Conservation (phyloP, 2,888 invertebrate species). For the Coenonympha arcania region DNA sequence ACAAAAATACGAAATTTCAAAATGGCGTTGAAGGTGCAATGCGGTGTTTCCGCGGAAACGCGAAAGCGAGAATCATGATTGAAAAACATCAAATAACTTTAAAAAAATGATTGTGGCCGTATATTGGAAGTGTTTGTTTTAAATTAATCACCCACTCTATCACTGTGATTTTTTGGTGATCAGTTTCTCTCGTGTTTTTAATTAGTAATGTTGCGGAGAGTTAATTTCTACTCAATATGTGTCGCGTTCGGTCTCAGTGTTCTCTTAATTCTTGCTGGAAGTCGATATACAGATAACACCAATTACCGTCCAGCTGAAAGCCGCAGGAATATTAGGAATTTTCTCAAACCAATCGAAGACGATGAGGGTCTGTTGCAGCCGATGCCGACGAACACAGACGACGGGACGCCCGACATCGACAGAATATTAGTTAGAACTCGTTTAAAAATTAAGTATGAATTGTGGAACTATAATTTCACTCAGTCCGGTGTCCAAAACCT, state of each 20-base stretch:
- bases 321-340: conserved; percentile 59
- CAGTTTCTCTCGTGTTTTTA: conserved; percentile 41
- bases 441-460: conserved; percentile 51
- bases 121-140: conserved; percentile 46
- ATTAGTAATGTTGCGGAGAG: conserved; percentile 68
- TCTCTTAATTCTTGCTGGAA: conserved; percentile 70
- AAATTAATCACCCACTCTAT: conserved; percentile 24
- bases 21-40: conserved; percentile 69
- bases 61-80: conserved; percentile 60
- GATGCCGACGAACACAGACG: conserved; percentile 54
- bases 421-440: conserved; percentile 57
- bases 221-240: conserved; percentile 71
- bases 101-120: conserved; percentile 57
- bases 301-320: conserved; percentile 65
- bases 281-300: conserved; percentile 71
- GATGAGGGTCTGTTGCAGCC: conserved; percentile 47
- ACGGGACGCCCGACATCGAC: conserved; percentile 54
- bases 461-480: conserved; percentile 57
- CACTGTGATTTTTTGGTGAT: conserved; percentile 26
- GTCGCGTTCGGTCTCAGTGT: conserved; percentile 70
- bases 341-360: conserved; percentile 76
- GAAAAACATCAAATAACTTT: conserved; percentile 48
- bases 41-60: conserved; percentile 72
- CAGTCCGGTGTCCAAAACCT: conserved; percentile 68
- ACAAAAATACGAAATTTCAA: conserved; percentile 22